Base-by-base conservation (phyloP, 2,888 invertebrate species). In the Aproaerema taeniolella region DNA sequence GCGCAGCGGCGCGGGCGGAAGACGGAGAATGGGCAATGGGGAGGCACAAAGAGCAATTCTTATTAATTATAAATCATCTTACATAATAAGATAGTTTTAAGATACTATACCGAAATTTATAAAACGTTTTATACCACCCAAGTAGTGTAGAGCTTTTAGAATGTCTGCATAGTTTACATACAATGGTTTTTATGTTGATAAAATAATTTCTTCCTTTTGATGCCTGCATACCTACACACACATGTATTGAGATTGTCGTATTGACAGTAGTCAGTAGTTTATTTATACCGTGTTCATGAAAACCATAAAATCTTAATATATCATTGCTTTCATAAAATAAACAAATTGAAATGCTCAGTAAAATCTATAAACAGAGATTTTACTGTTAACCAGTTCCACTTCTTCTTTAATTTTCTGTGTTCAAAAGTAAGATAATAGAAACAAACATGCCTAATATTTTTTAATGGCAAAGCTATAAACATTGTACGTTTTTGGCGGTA, bases 21-120 rank as follows among this genome's bases (percentile, higher is more conserved):
- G 77, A 73, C 74, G 75, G 78, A 81, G 82, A 81, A 71, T 62
- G 77, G 74, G 69, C 66, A 62, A 59, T 67, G 71, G 75, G 74
- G 73, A 76, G 67, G 59, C 64, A 63, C 59, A 70, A 67, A 67
- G 61, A 59, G 65, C 66, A 65, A 53, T 53, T 57, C 61, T 58
- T 56, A 61, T 62, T 61, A 55, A 52, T 55, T 53, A 45, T 44
- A 50, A 42, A 47, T n/a, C n/a, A n/a, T n/a, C n/a, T n/a, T n/a
- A n/a, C 36, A 38, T 36, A 25, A 31, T 12, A 32, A 8, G 8
- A 31, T 16, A 8, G 11, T 14, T 35, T 35, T 4, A 20, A 11
- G 34, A 38, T 25, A 33, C 11, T 14, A 8, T 6, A 16, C 47
- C 43, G 42, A 42, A 45, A 51, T 51, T 38, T 17, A 29, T 36